Evolutionary conservation across 2,797 vertebrate genomes (phyloP).

Genomic region (Kryptolebias ocellatus): DNA sequence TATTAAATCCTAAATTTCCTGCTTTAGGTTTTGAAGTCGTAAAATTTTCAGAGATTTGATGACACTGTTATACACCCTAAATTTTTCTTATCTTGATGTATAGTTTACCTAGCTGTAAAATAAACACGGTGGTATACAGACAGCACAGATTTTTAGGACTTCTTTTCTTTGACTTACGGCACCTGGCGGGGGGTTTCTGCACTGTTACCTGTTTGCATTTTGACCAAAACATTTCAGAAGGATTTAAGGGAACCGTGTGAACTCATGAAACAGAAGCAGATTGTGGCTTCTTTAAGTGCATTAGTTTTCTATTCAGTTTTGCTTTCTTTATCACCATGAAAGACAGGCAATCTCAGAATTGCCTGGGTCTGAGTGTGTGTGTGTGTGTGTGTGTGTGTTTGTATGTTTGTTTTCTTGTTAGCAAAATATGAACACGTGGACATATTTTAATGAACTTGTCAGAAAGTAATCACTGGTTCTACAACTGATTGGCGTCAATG

Average conservation of each 20-base stretch:
- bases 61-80: slow-evolving; percentile 13
- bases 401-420: too few relatives aligned
- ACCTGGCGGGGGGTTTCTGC: too few relatives aligned
- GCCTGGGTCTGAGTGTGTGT: too few relatives aligned
- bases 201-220: neutral
- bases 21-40: slow-evolving; percentile 29
- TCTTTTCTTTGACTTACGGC: too few relatives aligned
- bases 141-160: too few relatives aligned
- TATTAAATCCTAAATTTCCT: slow-evolving; percentile 54
- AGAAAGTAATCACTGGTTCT: too few relatives aligned
- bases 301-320: slow-evolving; percentile 8
- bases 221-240: neutral
- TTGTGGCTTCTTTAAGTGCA: neutral
- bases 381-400: too few relatives aligned
- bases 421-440: too few relatives aligned
- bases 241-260: neutral
- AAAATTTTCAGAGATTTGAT: slow-evolving; percentile 40
- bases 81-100: neutral
- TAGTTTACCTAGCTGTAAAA: slow-evolving; percentile 23
- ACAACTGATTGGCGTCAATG: too few relatives aligned
- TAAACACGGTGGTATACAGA: neutral
- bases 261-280: neutral
- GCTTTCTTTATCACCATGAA: too few relatives aligned
- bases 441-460: too few relatives aligned
- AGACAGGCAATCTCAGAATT: too few relatives aligned